phyloP scores from a whole-genome alignment of 2,797 vertebrate genomes.

The Halcyon leucocephala region DNA sequence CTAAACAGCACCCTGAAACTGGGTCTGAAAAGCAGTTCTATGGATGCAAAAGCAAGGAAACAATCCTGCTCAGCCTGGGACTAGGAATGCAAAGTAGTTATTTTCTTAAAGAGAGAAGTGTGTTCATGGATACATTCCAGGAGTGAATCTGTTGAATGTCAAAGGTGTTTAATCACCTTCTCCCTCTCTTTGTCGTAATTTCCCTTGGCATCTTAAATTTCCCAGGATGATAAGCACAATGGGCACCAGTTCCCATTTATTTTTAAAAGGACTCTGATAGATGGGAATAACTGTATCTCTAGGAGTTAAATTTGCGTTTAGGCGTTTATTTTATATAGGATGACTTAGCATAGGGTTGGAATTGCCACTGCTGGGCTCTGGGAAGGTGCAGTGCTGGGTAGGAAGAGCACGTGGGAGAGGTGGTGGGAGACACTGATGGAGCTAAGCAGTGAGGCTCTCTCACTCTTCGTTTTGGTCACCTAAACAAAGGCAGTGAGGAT shows the following conservation, averaged over 20 bases:
- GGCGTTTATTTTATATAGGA: not conserved
- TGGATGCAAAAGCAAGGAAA: not conserved
- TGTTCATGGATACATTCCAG: not conserved
- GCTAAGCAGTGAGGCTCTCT: not conserved
- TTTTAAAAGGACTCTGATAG: not conserved
- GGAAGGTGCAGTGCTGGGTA: fast-evolving
- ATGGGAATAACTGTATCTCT: not conserved
- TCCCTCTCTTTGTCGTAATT: not conserved
- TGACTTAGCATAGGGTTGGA: not conserved
- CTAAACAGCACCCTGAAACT: not conserved
- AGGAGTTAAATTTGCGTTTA: not conserved
- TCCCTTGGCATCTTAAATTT: not conserved
- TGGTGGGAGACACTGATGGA: not conserved
- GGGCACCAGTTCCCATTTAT: not conserved
- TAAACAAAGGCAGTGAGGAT: not conserved
- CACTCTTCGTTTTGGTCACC: not conserved
- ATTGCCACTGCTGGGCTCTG: not conserved
- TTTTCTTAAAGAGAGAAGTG: not conserved
- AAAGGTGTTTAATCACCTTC: not conserved
- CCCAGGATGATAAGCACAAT: not conserved
- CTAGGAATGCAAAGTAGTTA: not conserved
- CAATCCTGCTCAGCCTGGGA: not conserved
- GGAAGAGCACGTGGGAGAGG: not conserved
- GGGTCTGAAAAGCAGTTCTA: not conserved
- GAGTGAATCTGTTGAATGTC: not conserved